Evolutionary conservation across 2,113 vertebrate species (phyloP).

Genomic region (Mormoops blainvillei): DNA sequence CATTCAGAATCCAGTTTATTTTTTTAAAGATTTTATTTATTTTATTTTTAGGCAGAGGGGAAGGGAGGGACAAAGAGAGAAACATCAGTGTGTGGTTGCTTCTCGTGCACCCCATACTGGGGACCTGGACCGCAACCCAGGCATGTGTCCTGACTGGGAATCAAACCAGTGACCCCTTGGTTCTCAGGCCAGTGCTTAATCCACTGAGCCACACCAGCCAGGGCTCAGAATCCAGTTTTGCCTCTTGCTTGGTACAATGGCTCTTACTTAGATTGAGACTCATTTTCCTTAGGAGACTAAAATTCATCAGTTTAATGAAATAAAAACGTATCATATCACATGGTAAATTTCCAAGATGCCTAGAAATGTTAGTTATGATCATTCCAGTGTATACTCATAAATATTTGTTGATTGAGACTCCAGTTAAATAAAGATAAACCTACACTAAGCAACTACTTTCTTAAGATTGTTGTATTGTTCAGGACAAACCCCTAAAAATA

Average conservation of each 20-base stretch:
- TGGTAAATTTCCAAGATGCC: neutral
- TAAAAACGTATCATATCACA: neutral
- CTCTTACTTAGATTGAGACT: neutral
- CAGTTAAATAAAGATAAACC: neutral
- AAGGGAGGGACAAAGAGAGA: too few species aligned
- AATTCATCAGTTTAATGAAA: conserved; percentile 11
- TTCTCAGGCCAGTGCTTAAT: too few species aligned
- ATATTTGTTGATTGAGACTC: neutral
- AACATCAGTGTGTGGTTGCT: too few species aligned
- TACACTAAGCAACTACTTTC: neutral
- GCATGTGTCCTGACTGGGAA: too few species aligned
- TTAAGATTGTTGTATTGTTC: neutral
- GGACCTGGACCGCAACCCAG: too few species aligned
- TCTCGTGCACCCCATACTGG: too few species aligned
- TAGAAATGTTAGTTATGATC: neutral
- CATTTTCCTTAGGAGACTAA: neutral
- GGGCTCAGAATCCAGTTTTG: neutral
- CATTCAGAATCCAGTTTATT: neutral
- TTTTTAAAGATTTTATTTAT: too few species aligned
- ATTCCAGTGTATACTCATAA: neutral
- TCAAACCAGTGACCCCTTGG: too few species aligned
- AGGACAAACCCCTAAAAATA: neutral
- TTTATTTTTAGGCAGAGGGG: too few species aligned
- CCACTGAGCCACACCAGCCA: too few species aligned
- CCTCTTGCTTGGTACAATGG: neutral